Percentiles rank a stretch among this genome's conserved stretches.
These are phyloP conservation scores for Acanthacorydalis orientalis DNA, from an alignment of 2,888 invertebrate species.

Conservation along the genomic window DNA sequence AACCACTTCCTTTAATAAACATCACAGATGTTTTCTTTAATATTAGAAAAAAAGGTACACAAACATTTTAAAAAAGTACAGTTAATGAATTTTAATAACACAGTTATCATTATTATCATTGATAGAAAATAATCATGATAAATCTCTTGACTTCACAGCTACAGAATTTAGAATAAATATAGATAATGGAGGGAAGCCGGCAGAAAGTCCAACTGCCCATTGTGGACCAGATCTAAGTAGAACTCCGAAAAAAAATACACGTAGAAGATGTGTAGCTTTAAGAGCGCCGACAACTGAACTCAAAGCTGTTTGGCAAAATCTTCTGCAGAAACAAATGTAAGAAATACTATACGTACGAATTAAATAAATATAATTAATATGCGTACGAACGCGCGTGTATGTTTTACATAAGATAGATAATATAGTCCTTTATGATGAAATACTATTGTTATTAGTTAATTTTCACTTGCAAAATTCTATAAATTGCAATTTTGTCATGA, in stretches of 20 bases:
- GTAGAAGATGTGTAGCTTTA: slow-evolving; percentile 52
- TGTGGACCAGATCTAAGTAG: slow-evolving; percentile 48
- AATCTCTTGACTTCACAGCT: slow-evolving; percentile 29
- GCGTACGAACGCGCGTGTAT: too few species aligned
- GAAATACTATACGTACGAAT: slow-evolving; percentile 16
- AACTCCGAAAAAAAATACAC: slow-evolving; percentile 43
- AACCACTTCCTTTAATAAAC: slow-evolving; percentile 60
- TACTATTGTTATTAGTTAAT: too few species aligned
- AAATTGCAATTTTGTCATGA: too few species aligned
- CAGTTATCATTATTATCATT: neutral
- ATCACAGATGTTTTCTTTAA: slow-evolving; percentile 74
- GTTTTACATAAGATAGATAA: too few species aligned
- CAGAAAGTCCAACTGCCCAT: slow-evolving; percentile 55
- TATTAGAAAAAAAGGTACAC: slow-evolving; percentile 61
- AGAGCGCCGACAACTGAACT: slow-evolving; percentile 69
- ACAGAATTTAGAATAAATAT: slow-evolving; percentile 71
- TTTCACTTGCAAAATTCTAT: too few species aligned
- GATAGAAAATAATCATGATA: neutral
- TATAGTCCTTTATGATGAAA: too few species aligned
- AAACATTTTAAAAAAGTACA: neutral
- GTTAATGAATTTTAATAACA: neutral
- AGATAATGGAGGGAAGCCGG: slow-evolving; percentile 36
- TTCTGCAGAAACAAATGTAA: slow-evolving; percentile 76
- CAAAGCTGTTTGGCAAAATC: slow-evolving; percentile 82
- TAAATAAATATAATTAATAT: too few species aligned